Evolutionary conservation across 2,888 invertebrate species (phyloP), one percentile per base, ranked within the genome.

Genomic region (Agriopis marginaria): DNA sequence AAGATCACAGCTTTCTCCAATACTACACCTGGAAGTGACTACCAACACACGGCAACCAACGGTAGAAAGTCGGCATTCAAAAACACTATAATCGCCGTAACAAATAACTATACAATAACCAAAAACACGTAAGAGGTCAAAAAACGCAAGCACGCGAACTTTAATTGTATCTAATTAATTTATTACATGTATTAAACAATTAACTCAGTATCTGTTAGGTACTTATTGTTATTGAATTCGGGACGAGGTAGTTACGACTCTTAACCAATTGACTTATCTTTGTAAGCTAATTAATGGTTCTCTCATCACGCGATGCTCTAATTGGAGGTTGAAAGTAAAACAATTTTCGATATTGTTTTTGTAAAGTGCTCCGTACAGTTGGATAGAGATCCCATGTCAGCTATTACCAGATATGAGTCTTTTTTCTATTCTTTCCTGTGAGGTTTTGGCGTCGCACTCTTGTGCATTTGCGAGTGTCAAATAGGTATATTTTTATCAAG

Each of bases 141-240:
- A 71, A 75, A 73, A 72, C 78, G 69, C 70, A 82, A 79, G 85
- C 92, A 93, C 92, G 93, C 93, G 82, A 91, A 87, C 89, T 82
- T 81, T 89, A 93, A 92, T 92, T 88, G 91, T 86, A 82, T 86
- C 91, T 93, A 91, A 93, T 93, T 93, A 93, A 93, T 93, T 93
- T 93, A 93, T 92, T 89, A 93, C 92, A 90, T 88, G 90, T 88
- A 93, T 93, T 93, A 93, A 93, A 93, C 93, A 93, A 92, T 93
- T 92, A 92, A 89, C 87, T 81, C 82, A 80, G 86, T 93, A 93
- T 93, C 93, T 92, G 89, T 58, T 62, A 53, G 42, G 63, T 70
- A 70, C 91, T 89, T 89, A 87, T 87, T 86, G 88, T 88, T 91
- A 92, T 91, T 90, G 90, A 88, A 91, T 91, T 91, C 85, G 87